These are phyloP conservation scores for Pantherophis vulpinus DNA, from an alignment of 2,797 vertebrate genomes.

Conservation along the genomic window DNA sequence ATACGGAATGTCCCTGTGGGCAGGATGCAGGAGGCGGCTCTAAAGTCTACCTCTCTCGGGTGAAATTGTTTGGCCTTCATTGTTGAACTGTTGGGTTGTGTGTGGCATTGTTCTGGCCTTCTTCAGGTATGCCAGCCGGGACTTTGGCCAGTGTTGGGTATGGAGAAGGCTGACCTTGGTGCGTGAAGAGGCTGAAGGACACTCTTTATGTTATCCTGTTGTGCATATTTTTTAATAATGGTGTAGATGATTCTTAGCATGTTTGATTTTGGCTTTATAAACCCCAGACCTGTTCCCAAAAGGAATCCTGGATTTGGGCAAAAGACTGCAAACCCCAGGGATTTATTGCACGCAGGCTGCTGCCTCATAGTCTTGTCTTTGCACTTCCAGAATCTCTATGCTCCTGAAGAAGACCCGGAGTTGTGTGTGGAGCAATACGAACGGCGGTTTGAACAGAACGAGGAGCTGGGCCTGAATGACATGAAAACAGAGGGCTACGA, in stretches of 20 bases:
- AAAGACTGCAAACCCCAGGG: background rate
- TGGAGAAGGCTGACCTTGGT: background rate
- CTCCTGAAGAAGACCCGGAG: slow-evolving; percentile 90
- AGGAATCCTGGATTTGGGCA: background rate
- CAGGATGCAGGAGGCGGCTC: background rate
- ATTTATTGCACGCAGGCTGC: too few species aligned
- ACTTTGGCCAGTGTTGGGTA: background rate
- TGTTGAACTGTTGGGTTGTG: background rate
- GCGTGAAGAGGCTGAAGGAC: background rate
- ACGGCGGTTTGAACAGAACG: slow-evolving; percentile 87
- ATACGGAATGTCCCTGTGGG: background rate
- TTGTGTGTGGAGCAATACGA: slow-evolving; percentile 81
- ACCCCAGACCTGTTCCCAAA: background rate
- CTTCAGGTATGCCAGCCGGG: background rate
- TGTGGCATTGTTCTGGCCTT: background rate
- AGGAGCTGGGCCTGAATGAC: slow-evolving; percentile 93
- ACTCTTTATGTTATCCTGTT: too few species aligned
- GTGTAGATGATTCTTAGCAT: background rate
- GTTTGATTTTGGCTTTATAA: background rate
- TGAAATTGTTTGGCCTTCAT: background rate
- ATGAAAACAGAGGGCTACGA: slow-evolving; percentile 91
- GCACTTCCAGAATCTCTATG: slow-evolving; percentile 82
- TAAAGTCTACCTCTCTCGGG: accelerated
- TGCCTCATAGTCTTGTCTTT: background rate
- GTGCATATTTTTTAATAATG: too few species aligned